A percentile compares a stretch with the other conserved stretches of the same genome.
These are phyloP conservation scores for Epizoanthus scotinus DNA, from an alignment of 92 coral and sea anemone species.

Conservation along the genomic window DNA sequence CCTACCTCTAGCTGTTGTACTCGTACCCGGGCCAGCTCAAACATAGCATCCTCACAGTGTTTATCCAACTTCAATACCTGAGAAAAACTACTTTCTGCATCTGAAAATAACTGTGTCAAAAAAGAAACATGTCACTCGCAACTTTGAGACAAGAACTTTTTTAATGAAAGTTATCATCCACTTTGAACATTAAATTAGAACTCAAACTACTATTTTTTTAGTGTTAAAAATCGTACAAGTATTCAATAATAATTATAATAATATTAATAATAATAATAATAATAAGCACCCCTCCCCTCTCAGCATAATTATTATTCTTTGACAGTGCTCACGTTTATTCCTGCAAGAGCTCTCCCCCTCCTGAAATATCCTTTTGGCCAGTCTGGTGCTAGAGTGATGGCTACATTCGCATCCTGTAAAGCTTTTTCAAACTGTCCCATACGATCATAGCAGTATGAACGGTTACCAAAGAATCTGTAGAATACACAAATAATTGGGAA, in stretches of 20 bases:
- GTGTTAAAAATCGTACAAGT: no score
- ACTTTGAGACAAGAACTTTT: background rate
- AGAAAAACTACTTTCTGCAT: constrained; percentile 90
- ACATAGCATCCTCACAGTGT: constrained; percentile 97
- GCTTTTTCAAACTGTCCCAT: constrained; percentile 93
- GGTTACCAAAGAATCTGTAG: constrained; percentile 94
- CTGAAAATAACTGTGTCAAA: constrained; percentile 76
- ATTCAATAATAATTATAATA: no score
- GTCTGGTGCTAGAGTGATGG: constrained; percentile 93
- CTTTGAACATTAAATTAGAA: no score
- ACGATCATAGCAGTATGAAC: constrained; percentile 95
- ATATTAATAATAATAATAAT: no score
- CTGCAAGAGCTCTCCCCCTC: constrained; percentile 96
- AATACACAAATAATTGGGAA: no score
- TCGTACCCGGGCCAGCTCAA: constrained; percentile 94
- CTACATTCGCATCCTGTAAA: constrained; percentile 92
- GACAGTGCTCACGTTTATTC: constrained; percentile 68
- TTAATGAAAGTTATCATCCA: no score
- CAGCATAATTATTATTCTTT: no score
- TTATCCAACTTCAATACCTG: constrained; percentile 97
- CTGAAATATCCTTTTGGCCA: constrained; percentile 99
- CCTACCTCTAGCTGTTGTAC: constrained; percentile 94
- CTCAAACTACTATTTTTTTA: no score
- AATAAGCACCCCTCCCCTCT: no score
- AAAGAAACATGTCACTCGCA: constrained; percentile 11